Conservation (phyloP, 1,140 invertebrate species). For the honey bee (Apis mellifera) region Amel_HAv3.1 CM009941.2:14015501-14016000, state of each 20-base stretch:
- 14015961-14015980: neutral
- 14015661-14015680: conserved; percentile 30
- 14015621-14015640: no score
- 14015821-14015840: conserved; percentile 23
- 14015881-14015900: neutral
- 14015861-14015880: neutral
- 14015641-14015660: no score
- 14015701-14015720: neutral
- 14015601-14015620: conserved; percentile 40
- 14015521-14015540: conserved; percentile 14
- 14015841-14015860: conserved; percentile 5
- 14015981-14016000: neutral
- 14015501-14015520: neutral
- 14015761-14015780: neutral
- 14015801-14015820: conserved; percentile 4
- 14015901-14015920: conserved; percentile 18
- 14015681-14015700: conserved; percentile 34
- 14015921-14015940: conserved; percentile 5
- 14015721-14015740: neutral
- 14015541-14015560: conserved; percentile 36
- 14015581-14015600: conserved; percentile 62
- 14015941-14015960: neutral
- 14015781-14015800: conserved; percentile 12
- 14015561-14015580: conserved; percentile 43
- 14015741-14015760: neutral